Percentiles rank a stretch among this genome's conserved stretches.
Evolutionary conservation across 2,888 invertebrate species (phyloP).

Genomic region (Crematogaster levior): DNA sequence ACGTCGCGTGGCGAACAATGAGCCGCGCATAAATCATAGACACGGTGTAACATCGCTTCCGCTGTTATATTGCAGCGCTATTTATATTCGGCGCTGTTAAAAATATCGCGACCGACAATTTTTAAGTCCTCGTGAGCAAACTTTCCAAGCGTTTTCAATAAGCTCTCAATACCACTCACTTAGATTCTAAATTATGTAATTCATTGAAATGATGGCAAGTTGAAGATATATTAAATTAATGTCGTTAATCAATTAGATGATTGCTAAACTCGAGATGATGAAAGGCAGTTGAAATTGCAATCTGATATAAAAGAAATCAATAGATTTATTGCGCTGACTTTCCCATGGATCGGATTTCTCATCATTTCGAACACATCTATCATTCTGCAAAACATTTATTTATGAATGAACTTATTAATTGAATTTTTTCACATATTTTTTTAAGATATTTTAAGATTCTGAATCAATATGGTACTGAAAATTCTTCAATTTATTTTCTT

Average conservation of each 20-base stretch:
- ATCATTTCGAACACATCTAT: background rate
- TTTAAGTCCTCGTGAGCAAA: background rate
- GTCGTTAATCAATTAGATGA: background rate
- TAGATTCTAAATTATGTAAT: background rate
- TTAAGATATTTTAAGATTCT: background rate
- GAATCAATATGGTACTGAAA: background rate
- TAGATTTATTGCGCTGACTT: background rate
- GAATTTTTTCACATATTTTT: background rate
- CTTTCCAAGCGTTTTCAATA: background rate
- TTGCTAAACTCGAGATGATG: background rate
- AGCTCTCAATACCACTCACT: background rate
- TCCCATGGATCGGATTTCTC: too few species aligned
- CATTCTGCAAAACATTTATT: background rate
- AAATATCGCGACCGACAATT: conserved; percentile 42
- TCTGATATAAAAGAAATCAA: background rate
- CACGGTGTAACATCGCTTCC: conserved; percentile 61
- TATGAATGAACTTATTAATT: too few species aligned
- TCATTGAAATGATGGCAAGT: background rate
- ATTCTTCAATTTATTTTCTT: background rate
- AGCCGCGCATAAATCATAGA: conserved; percentile 69
- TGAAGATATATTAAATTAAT: background rate
- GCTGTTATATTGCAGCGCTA: conserved; percentile 61
- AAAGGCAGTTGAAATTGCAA: background rate
- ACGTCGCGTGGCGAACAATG: conserved; percentile 71
- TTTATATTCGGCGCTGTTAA: conserved; percentile 54